Base-by-base conservation (phyloP, 2,888 invertebrate genomes). In the Andrena dorsata region DNA sequence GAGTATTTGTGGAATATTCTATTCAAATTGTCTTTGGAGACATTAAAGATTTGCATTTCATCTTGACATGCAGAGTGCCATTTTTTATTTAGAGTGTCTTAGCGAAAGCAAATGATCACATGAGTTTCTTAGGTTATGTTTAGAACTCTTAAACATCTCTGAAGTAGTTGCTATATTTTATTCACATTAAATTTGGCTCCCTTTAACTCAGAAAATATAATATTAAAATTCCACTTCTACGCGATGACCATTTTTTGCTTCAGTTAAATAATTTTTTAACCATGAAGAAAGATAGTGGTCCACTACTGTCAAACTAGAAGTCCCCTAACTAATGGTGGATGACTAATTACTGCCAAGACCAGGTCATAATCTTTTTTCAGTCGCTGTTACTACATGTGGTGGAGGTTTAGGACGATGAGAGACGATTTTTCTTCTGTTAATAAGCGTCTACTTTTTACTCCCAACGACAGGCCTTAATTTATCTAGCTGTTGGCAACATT, bases 391-490 rank as follows among this genome's bases (percentile, higher is more conserved):
- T 26, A 56, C 56, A 56, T 56, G 56, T 56, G 56, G 26, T 23
- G 56, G 20, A 26, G 56, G 10, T 20, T 23, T 26, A 10, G 23
- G 26, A 56, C 23, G 56, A 26, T 13, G 56, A 56, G 23, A 56
- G 56, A 56, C 56, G 56, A 56, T 56, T 56, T 56, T 56, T 56
- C 56, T 56, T 56, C 56, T 26, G 56, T 56, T 56, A 56, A 56
- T 56, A 23, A 56, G 23, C 56, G 26, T 10, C 20, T 20, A 56
- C 20, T 26, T 56, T 56, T 56, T 56, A 23, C 26, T 10, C 56
- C 10, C 23, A 26, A 56, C 56, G 26, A 56, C 53, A 53, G 56
- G 56, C 23, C 56, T 56, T 26, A 26, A 56, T 56, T 56, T 56
- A 56, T 56, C 56, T 56, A 23, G 3, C 56, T 23, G 56, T 56